Percentiles rank a stretch among this genome's conserved stretches.
Evolutionary conservation across 2,797 vertebrate species (phyloP).

Genomic region (Cottoperca gobio): DNA sequence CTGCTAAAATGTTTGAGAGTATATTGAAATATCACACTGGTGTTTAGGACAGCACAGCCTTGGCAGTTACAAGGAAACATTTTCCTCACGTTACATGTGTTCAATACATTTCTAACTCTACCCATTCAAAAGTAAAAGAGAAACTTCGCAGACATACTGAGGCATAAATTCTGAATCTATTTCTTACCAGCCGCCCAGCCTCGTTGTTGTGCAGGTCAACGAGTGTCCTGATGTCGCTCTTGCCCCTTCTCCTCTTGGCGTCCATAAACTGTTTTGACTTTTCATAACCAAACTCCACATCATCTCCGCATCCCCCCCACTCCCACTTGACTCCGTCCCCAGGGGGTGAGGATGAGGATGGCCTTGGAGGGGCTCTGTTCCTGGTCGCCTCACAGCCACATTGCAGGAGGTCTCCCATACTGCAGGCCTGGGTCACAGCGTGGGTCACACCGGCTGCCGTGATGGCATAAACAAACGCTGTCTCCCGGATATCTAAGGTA

Average conservation of each 20-base stretch:
- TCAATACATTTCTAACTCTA: background rate
- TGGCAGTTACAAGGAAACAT: background rate
- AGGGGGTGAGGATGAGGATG: conserved; percentile 66
- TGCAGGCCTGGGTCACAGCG: conserved; percentile 97
- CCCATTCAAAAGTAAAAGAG: background rate
- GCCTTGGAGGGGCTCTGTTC: conserved; percentile 87
- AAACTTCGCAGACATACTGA: background rate
- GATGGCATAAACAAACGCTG: conserved; percentile 96
- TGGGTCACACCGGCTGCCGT: conserved; percentile 96
- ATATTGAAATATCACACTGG: conserved; percentile 16
- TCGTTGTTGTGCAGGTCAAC: conserved; percentile 98
- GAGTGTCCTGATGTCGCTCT: conserved; percentile 95
- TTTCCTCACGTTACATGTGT: background rate
- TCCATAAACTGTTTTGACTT: conserved; percentile 99
- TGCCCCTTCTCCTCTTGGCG: conserved; percentile 92
- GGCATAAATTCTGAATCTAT: background rate
- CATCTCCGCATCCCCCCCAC: conserved; percentile 97
- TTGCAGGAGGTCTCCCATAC: conserved; percentile 97
- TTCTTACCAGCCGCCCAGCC: conserved; percentile 94
- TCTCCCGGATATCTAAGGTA: conserved; percentile 94
- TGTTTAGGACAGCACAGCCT: background rate
- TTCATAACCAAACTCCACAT: conserved; percentile 97
- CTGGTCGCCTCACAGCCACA: conserved; percentile 94
- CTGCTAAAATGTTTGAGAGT: conserved; percentile 23
- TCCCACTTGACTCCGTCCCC: conserved; percentile 93